Evolutionary conservation across 2,888 invertebrate genomes (phyloP).

Genomic region (Lutraria lutraria): DNA sequence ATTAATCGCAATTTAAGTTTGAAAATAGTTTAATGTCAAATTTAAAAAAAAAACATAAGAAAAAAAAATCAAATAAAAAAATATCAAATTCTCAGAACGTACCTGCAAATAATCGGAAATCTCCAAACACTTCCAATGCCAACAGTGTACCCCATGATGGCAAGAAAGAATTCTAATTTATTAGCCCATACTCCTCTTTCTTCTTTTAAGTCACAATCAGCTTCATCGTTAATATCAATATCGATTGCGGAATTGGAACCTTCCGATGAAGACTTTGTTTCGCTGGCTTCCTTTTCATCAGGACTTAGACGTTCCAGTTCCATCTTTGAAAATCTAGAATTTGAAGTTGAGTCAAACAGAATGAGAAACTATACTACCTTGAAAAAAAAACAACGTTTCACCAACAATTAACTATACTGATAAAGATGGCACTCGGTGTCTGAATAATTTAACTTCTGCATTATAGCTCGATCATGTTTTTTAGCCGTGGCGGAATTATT

Average conservation of each 20-base stretch:
- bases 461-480: no score
- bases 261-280: constrained; percentile 6
- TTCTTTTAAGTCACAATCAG: neutral
- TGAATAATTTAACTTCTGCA: no score
- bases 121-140: constrained; percentile 67
- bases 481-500: no score
- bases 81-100: neutral
- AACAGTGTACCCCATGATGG: constrained; percentile 64
- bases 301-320: neutral
- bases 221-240: neutral
- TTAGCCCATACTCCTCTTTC: constrained; percentile 57
- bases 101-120: constrained; percentile 63
- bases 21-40: no score
- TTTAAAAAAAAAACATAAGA: no score
- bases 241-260: neutral
- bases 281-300: neutral
- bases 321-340: neutral
- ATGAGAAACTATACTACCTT: neutral
- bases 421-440: no score
- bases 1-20: no score
- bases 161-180: constrained; percentile 61
- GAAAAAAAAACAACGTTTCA: no score
- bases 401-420: no score
- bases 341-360: neutral
- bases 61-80: no score